These are phyloP conservation scores for Exaiptasia diaphana DNA, from an alignment of 64 coral and sea anemone species.

Conservation along the genomic window DNA sequence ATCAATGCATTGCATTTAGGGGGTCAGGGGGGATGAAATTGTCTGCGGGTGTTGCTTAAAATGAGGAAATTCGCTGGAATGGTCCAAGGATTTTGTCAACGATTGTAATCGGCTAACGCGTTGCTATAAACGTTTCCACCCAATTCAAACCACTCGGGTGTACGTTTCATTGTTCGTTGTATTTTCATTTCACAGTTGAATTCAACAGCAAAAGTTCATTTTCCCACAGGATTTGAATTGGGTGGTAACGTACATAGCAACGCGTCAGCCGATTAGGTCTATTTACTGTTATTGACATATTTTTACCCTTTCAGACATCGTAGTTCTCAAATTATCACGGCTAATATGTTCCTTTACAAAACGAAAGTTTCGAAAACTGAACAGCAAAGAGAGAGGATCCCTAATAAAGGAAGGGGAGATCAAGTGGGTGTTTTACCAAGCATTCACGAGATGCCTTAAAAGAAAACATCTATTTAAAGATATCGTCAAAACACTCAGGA, in stretches of 20 bases:
- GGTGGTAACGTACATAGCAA: neutral
- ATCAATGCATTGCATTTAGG: too few relatives aligned
- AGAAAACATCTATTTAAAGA: neutral
- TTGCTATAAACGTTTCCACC: too few relatives aligned
- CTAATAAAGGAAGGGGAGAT: neutral
- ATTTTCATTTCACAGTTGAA: neutral
- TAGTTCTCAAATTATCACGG: neutral
- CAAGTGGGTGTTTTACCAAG: neutral
- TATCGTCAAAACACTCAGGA: conserved; percentile 4
- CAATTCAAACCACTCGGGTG: neutral
- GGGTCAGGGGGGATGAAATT: neutral
- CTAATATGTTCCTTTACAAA: neutral
- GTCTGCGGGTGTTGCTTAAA: too few relatives aligned
- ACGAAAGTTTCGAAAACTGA: neutral
- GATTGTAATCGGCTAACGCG: too few relatives aligned
- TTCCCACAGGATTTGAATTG: neutral
- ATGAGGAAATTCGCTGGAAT: too few relatives aligned
- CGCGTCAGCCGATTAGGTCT: too few relatives aligned
- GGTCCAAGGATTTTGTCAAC: too few relatives aligned
- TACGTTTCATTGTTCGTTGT: neutral
- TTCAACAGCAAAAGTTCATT: neutral
- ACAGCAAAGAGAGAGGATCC: neutral
- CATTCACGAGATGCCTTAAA: neutral
- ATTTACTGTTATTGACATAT: too few relatives aligned
- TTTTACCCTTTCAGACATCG: neutral